Base-by-base conservation (phyloP, 64 coral and sea anemone species). In the Hydrozoanthus tunicans region DNA sequence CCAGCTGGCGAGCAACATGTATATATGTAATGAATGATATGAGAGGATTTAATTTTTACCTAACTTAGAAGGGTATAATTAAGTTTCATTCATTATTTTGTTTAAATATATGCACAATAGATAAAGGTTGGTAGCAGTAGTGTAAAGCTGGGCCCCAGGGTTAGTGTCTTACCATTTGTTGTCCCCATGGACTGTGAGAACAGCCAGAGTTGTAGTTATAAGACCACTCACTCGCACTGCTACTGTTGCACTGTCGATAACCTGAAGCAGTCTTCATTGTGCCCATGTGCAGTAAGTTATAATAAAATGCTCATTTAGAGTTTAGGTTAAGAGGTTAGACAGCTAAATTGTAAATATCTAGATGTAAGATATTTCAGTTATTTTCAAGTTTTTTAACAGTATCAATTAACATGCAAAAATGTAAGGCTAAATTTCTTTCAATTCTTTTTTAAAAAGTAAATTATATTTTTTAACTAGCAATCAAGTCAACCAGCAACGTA, bases 131-230 rank as follows among this genome's bases (percentile, higher is more conserved):
- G 20, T 25, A 26, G 17, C n/a, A 71, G 5, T 24, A 71, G 20
- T 26, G 26, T 8, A 71, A 0, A 71, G 2, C 9, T 26, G 68
- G 32, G 32, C 2, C 32, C 32, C 32, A 43, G 32, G 32, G 32
- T 71, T 71, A 25, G 6, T 79, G 9, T 57, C 77, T 79, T 79
- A 79, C 77, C 77, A 57, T 9, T 8, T 10, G 55, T 79, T 79
- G 53, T 59, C n/a, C 77, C 53, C 53, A 56, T 3, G 55, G 55
- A 24, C 23, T 80, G n/a, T 59, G 57, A 80, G 57, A 5, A 26
- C 8, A 80, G 77, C 77, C 24, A n/a, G 53, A 57, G 52, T 79
- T 5, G 54, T 59, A n/a, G 17, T 79, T 20, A 32, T 80, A 3
- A 32, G 58, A 80, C n/a, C 78, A 23, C 6, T 79, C 77, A 79